These are phyloP conservation scores for Decapterus maruadsi DNA, from an alignment of 2,797 vertebrate genomes.

Conservation along the genomic window DNA sequence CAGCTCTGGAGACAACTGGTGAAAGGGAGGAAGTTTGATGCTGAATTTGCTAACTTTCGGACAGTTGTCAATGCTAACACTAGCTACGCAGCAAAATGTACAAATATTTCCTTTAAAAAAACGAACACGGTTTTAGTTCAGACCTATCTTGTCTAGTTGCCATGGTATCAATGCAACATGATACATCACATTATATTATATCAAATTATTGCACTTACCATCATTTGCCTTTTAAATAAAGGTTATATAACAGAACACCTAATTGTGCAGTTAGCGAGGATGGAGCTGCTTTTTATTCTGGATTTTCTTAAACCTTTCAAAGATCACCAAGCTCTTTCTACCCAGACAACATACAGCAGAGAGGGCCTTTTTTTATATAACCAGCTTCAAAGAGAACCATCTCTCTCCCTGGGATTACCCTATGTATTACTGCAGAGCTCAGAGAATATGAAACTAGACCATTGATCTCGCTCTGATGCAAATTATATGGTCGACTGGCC, in stretches of 20 bases:
- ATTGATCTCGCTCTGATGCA: constrained; percentile 60
- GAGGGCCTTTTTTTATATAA: constrained; percentile 60
- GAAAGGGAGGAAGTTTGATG: no score
- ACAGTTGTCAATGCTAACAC: neutral
- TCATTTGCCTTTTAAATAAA: neutral
- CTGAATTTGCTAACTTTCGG: neutral
- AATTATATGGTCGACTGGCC: constrained; percentile 51
- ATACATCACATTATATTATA: neutral
- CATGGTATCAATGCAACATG: neutral
- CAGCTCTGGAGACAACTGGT: no score
- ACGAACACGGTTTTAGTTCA: neutral
- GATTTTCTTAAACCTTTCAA: constrained; percentile 4
- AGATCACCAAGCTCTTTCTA: constrained; percentile 6
- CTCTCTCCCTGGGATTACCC: constrained; percentile 44
- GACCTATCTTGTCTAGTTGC: neutral
- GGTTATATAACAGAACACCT: neutral
- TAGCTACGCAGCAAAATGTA: no score
- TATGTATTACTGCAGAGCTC: constrained; percentile 28
- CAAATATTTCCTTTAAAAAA: neutral
- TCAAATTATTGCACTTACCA: neutral
- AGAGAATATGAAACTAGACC: constrained; percentile 51
- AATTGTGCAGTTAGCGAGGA: neutral
- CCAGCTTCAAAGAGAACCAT: constrained; percentile 52
- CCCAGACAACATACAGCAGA: constrained; percentile 6
- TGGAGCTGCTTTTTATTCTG: constrained; percentile 8